A percentile compares a stretch with the other conserved stretches of the same genome.
Conservation (phyloP, 2,888 invertebrate genomes). For the Leptopilina drosophilae region DNA sequence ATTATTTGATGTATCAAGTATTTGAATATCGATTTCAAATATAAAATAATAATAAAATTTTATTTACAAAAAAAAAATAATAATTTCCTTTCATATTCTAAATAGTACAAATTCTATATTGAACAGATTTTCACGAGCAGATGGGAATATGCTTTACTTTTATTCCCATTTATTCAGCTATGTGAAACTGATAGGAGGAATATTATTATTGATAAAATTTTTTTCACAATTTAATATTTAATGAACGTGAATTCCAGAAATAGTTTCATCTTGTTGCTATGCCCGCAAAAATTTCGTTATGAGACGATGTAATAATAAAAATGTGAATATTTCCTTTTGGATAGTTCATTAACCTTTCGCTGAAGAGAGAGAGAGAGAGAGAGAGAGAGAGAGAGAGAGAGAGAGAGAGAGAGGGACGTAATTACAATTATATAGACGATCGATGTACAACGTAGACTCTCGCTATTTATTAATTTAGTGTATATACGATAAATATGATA, state of each 20-base stretch:
- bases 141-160: not conserved
- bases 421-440: constrained; percentile 18
- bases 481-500: too few relatives aligned
- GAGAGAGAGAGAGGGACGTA: constrained; percentile 44
- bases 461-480: too few relatives aligned
- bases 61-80: too few relatives aligned
- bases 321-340: constrained; percentile 62
- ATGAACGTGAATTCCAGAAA: constrained; percentile 15
- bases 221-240: constrained; percentile 2
- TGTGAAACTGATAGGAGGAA: not conserved
- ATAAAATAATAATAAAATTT: too few relatives aligned
- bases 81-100: too few relatives aligned
- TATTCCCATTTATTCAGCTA: not conserved
- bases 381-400: too few relatives aligned
- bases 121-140: not conserved
- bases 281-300: not conserved
- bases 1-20: too few relatives aligned
- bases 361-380: constrained; percentile 24
- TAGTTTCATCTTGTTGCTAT: constrained; percentile 27
- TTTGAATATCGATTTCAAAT: too few relatives aligned
- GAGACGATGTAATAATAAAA: constrained; percentile 14
- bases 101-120: not conserved
- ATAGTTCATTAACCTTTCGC: constrained; percentile 62
- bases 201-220: constrained; percentile 15
- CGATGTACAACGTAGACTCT: not conserved